A percentile compares a stretch with the other conserved stretches of the same genome.
These are phyloP conservation scores for Hyperoodon ampullatus DNA, from an alignment of 2,113 vertebrate genomes.

Conservation along the genomic window DNA sequence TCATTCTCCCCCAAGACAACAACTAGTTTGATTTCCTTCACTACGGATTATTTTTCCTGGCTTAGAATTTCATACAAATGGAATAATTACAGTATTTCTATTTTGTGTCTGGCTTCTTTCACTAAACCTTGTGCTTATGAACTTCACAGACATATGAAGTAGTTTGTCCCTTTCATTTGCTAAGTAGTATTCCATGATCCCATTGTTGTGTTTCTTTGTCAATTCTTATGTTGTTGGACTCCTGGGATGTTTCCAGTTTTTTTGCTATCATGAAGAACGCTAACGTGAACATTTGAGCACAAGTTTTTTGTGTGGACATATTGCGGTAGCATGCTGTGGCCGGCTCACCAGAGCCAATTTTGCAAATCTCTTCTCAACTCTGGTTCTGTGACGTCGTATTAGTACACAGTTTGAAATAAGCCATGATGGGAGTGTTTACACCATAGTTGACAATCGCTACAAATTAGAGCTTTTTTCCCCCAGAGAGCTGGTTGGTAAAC, in stretches of 20 bases:
- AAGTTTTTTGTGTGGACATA: not conserved
- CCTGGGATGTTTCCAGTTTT: slow-evolving; percentile 1
- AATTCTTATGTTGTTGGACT: slow-evolving; percentile 14
- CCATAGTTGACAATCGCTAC: not conserved
- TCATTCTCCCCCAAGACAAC: not conserved
- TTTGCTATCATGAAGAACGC: slow-evolving; percentile 14
- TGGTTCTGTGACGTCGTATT: slow-evolving; percentile 45
- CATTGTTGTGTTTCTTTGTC: not conserved
- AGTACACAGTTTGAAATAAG: slow-evolving; percentile 48
- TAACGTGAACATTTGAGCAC: not conserved
- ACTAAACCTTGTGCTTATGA: not conserved
- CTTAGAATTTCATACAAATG: slow-evolving; percentile 28
- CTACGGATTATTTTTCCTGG: not conserved
- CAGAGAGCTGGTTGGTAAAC: slow-evolving; percentile 21
- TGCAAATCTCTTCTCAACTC: not conserved
- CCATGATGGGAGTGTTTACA: not conserved
- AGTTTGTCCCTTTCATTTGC: not conserved
- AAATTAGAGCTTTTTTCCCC: not conserved
- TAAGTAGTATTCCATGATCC: not conserved
- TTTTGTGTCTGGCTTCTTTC: slow-evolving; percentile 28
- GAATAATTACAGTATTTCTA: not conserved
- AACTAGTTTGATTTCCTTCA: not conserved
- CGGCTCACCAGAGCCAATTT: not conserved
- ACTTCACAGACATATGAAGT: slow-evolving; percentile 2
- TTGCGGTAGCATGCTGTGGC: not conserved